phyloP scores from a whole-genome alignment of 1,140 invertebrate species.

The Heliothis virescens region DNA sequence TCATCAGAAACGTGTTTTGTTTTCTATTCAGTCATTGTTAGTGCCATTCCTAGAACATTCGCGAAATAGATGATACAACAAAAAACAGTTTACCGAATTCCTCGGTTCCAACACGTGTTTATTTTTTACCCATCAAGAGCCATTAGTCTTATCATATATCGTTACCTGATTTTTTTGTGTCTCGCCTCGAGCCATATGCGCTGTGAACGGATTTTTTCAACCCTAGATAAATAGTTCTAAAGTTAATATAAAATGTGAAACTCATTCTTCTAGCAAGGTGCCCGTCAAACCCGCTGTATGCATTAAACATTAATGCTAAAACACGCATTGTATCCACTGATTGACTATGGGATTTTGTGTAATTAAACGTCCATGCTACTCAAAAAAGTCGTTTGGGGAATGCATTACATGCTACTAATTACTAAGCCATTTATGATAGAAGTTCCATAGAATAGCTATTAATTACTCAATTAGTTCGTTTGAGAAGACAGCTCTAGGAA shows the following conservation, averaged over 20 bases:
- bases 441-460: constrained; percentile 24
- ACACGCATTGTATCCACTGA: constrained; percentile 29
- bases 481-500: constrained; percentile 3
- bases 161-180: constrained; percentile 59
- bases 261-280: constrained; percentile 14
- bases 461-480: constrained; percentile 42
- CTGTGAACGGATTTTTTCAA: constrained; percentile 20
- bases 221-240: constrained; percentile 21
- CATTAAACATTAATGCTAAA: constrained; percentile 47
- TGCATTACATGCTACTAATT: constrained; percentile 24
- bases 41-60: constrained; percentile 9
- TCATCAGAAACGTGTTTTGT: not conserved
- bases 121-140: constrained; percentile 41
- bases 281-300: constrained; percentile 30
- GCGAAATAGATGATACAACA: constrained; percentile 18
- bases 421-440: constrained; percentile 14
- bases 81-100: constrained; percentile 22
- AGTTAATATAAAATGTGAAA: constrained; percentile 30
- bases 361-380: constrained; percentile 38
- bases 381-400: constrained; percentile 33
- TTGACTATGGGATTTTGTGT: constrained; percentile 49
- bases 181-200: constrained; percentile 45
- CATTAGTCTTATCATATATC: constrained; percentile 54
- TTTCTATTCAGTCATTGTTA: not conserved
- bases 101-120: constrained; percentile 44